A percentile compares a stretch with the other conserved stretches of the same genome.
phyloP scores from a whole-genome alignment of 2,888 invertebrate species.

The Camponotus fellah region DNA sequence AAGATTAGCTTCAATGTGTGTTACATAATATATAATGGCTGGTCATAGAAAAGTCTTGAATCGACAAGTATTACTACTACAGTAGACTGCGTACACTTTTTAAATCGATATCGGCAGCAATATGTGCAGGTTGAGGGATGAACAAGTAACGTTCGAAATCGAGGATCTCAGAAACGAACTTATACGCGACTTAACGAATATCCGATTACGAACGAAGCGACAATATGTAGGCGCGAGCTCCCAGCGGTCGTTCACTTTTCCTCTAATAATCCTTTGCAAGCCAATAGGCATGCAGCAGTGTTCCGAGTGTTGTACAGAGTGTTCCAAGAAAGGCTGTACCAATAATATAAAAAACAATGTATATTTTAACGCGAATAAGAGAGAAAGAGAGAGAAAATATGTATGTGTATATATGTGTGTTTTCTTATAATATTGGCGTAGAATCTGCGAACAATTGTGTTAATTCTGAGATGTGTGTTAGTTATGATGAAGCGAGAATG shows the following conservation, averaged over 20 bases:
- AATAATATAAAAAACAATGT: constrained; percentile 25
- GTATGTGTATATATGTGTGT: no score
- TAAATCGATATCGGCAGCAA: constrained; percentile 5
- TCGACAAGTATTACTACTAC: constrained; percentile 23
- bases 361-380: constrained; percentile 12
- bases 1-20: constrained; percentile 13
- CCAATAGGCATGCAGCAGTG: not conserved
- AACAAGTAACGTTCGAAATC: not conserved
- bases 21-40: not conserved
- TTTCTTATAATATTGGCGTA: not conserved
- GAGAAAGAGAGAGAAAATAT: not conserved
- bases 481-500: not conserved
- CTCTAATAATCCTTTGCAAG: not conserved
- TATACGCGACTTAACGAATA: constrained; percentile 30
- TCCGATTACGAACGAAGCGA: constrained; percentile 53
- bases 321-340: constrained; percentile 38
- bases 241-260: constrained; percentile 14
- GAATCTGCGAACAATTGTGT: not conserved
- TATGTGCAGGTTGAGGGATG: not conserved
- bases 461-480: not conserved
- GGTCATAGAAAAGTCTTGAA: not conserved
- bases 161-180: constrained; percentile 31
- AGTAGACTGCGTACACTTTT: constrained; percentile 31
- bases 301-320: constrained; percentile 2
- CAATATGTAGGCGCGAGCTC: not conserved